Evolutionary conservation across 2,888 invertebrate species (phyloP).

Genomic region (Lottia gigantea): DNA sequence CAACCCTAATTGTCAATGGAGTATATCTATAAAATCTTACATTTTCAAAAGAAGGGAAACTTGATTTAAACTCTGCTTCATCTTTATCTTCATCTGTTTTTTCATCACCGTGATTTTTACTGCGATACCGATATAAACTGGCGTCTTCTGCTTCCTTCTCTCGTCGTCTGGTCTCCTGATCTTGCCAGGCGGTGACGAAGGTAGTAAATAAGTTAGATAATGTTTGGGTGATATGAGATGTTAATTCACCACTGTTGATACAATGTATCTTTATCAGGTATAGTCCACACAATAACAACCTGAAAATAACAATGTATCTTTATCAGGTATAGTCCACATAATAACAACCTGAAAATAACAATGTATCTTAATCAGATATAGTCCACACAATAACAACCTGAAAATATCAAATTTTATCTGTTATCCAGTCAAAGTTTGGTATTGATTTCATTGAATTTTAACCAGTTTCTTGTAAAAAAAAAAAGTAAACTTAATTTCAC

Average conservation of each 20-base stretch:
- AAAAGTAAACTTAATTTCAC: too few species aligned
- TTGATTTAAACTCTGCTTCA: slow-evolving; percentile 59
- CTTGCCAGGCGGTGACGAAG: slow-evolving; percentile 80
- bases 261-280: slow-evolving; percentile 78
- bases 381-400: slow-evolving; percentile 71
- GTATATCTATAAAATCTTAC: slow-evolving; percentile 37
- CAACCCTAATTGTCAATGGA: too few species aligned
- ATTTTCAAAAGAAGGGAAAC: slow-evolving; percentile 68
- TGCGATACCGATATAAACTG: slow-evolving; percentile 72
- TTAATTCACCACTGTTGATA: slow-evolving; percentile 69
- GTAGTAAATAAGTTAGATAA: slow-evolving; percentile 57
- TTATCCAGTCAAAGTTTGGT: too few species aligned
- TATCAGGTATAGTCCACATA: slow-evolving; percentile 76
- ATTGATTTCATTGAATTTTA: too few species aligned
- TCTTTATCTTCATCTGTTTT: slow-evolving; percentile 66
- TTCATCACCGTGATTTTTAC: slow-evolving; percentile 60
- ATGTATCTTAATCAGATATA: slow-evolving; percentile 71
- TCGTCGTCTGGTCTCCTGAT: slow-evolving; percentile 78
- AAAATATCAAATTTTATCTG: slow-evolving; percentile 13
- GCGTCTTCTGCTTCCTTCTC: slow-evolving; percentile 80
- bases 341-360: slow-evolving; percentile 42
- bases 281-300: slow-evolving; percentile 73
- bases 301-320: slow-evolving; percentile 25
- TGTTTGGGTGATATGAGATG: slow-evolving; percentile 34
- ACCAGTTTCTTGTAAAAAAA: too few species aligned